phyloP scores from a whole-genome alignment of 2,888 invertebrate genomes.

The Eupithecia pulchellata region DNA sequence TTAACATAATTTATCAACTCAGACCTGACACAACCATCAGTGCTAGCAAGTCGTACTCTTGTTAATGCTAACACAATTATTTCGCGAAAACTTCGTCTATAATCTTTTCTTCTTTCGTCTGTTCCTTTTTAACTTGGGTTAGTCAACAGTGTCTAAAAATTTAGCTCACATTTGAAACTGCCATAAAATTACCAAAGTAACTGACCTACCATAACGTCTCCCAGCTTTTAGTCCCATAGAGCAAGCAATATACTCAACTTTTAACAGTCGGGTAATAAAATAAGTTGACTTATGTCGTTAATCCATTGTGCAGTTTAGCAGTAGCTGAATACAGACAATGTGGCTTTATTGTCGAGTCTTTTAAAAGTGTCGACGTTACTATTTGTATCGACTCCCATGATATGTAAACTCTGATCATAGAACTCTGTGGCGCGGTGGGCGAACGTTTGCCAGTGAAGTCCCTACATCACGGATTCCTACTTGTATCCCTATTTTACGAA shows the following conservation, averaged over 20 bases:
- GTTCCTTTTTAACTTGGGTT: neutral
- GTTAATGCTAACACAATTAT: neutral
- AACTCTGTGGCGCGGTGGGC: too few species aligned
- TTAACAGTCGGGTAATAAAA: constrained; percentile 66
- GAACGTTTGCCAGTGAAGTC: too few species aligned
- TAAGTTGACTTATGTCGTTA: constrained; percentile 71
- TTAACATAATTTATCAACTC: neutral
- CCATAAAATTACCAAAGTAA: constrained; percentile 35
- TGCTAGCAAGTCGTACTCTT: neutral
- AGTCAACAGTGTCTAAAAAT: neutral
- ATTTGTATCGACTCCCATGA: constrained; percentile 29
- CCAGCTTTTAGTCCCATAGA: constrained; percentile 37
- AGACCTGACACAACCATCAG: neutral
- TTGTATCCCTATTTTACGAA: too few species aligned
- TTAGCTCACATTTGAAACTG: neutral
- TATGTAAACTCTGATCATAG: neutral
- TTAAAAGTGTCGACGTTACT: constrained; percentile 43
- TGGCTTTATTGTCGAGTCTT: constrained; percentile 53
- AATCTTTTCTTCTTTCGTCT: too few species aligned
- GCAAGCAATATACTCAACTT: constrained; percentile 58
- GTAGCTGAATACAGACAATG: constrained; percentile 61
- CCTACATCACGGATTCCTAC: too few species aligned
- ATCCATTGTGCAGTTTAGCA: constrained; percentile 69
- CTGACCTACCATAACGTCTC: constrained; percentile 57
- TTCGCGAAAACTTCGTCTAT: neutral